These are phyloP conservation scores for Archocentrus centrarchus DNA, from an alignment of 2,113 vertebrate species.

Conservation along the genomic window DNA sequence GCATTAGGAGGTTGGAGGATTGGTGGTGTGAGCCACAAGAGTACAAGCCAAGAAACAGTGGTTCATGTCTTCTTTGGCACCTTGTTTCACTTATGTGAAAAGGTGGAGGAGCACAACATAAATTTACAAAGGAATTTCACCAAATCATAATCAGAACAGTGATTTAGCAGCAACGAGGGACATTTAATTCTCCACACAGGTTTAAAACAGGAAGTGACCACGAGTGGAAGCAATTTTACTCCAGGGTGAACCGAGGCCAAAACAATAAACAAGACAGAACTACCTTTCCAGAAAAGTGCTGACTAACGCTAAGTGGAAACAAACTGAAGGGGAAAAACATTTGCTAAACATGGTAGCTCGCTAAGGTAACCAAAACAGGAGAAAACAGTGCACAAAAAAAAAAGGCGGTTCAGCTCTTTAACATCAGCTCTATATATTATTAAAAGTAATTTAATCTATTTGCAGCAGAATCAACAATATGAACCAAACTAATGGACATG, in stretches of 20 bases:
- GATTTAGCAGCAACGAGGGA: background rate
- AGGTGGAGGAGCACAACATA: background rate
- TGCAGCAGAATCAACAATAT: background rate
- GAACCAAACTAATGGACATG: background rate
- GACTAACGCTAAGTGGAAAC: background rate
- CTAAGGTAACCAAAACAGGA: conserved; percentile 1
- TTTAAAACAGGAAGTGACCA: background rate
- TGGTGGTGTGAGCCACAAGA: background rate
- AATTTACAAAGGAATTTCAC: background rate
- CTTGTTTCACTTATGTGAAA: background rate
- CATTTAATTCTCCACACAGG: background rate
- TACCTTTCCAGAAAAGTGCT: conserved; percentile 2
- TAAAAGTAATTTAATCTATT: background rate
- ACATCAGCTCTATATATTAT: background rate
- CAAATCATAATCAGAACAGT: conserved; percentile 5
- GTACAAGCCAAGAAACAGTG: background rate
- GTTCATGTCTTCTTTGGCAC: background rate
- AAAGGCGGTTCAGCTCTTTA: background rate
- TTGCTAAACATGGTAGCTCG: background rate
- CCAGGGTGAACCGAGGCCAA: background rate
- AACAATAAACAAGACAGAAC: background rate
- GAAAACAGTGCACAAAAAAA: background rate
- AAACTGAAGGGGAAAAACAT: background rate
- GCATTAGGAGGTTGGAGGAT: background rate
- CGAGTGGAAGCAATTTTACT: background rate